Base-by-base conservation (phyloP, 1,140 invertebrate genomes). In the Conopomorpha cramerella region DNA sequence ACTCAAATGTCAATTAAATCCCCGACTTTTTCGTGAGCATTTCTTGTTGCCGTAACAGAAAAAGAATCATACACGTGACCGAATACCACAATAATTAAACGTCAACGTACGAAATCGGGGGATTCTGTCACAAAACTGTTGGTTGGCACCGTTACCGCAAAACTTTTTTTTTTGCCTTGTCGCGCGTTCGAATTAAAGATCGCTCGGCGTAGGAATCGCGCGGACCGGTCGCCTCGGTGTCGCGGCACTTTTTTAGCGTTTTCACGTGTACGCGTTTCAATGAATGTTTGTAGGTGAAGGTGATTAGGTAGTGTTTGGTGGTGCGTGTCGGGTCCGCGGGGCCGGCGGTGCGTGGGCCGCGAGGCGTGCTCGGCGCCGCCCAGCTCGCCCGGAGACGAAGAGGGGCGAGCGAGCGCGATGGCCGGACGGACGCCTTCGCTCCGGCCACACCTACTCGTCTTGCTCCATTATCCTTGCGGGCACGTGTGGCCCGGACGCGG, bases 311-410 rank as follows among this genome's bases (percentile, higher is more conserved):
- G 47, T 49, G 45, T 54, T 61, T 49, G 45, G 39, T 35, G 38
- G 52, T 46, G 47, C 51, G 45, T 47, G 50, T 37, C 43, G 45
- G 41, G 45, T 49, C 59, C 57, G 52, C 49, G 41, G 41, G 31
- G 29, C 55, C n/a, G n/a, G n/a, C n/a, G n/a, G n/a, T n/a, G 65
- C 65, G 65, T 66, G 53, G 63, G 61, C 36, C 44, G 55, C 45
- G 43, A 68, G 68, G 64, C 64, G 68, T 67, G 56, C 49, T 54
- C 54, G 46, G 62, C 59, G 51, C 61, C 63, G 65, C 65, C 68
- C 65, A 67, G 57, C 55, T 55, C 50, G 30, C 46, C 55, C 54
- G 48, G 61, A 66, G 66, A 53, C 68, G 66, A 58, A 46, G 56
- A 58, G 66, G 66, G 68, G 66, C 66, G 66, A 70, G 42, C 49